Conservation (phyloP, 2,113 vertebrate species). For the Phycodurus eques region DNA sequence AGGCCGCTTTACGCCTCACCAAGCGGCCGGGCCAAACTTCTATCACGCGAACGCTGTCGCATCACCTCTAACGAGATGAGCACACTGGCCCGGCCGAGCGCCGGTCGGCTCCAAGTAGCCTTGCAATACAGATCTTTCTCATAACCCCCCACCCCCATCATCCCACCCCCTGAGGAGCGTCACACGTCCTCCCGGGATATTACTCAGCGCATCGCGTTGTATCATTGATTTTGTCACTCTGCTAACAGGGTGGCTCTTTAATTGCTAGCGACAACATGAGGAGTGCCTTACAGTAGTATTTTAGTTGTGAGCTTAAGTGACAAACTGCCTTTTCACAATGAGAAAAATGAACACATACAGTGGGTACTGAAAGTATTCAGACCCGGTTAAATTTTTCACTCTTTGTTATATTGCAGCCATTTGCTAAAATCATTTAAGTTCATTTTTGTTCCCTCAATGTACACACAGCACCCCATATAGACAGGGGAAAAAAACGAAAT, state of each 20-base stretch:
- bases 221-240: conserved; percentile 69
- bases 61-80: conserved; percentile 32
- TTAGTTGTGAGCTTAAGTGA: conserved; percentile 3
- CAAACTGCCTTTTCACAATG: not conserved
- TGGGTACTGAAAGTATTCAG: too few species aligned
- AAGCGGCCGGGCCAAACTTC: conserved; percentile 11
- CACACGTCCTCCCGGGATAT: conserved; percentile 46
- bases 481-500: too few species aligned
- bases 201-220: conserved; percentile 50
- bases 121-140: conserved; percentile 55
- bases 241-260: conserved; percentile 50
- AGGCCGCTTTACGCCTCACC: conserved; percentile 43
- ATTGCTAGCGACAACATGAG: conserved; percentile 55
- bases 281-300: conserved; percentile 27
- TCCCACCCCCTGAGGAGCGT: conserved; percentile 34
- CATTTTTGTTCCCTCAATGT: too few species aligned
- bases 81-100: conserved; percentile 22
- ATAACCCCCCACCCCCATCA: conserved; percentile 25
- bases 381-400: too few species aligned
- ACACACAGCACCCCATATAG: too few species aligned
- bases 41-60: conserved; percentile 28
- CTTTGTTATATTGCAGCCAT: too few species aligned
- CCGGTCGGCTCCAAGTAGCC: conserved; percentile 22
- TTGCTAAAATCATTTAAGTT: too few species aligned
- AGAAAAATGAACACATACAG: conserved; percentile 1